Percentiles rank a stretch among this genome's conserved stretches.
These are phyloP conservation scores for Promerops cafer DNA, from an alignment of 2,113 vertebrate species.

Conservation along the genomic window DNA sequence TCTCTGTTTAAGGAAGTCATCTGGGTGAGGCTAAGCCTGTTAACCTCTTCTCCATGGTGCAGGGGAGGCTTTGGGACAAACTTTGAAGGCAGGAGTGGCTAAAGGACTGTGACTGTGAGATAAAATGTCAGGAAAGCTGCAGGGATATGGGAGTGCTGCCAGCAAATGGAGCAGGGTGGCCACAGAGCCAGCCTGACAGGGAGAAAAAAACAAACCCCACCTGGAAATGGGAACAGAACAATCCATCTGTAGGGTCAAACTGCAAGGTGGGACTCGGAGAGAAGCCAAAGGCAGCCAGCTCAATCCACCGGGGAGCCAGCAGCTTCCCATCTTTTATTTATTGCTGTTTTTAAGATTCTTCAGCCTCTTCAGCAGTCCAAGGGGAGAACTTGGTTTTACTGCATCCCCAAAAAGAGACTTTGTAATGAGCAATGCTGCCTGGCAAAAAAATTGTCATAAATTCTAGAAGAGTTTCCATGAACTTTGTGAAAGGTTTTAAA, in stretches of 20 bases:
- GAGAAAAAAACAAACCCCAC: background rate
- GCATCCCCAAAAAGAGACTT: conserved; percentile 33
- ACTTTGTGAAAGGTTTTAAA: conserved; percentile 38
- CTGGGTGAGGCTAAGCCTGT: background rate
- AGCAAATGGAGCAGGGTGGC: background rate
- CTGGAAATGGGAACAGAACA: background rate
- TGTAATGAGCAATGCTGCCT: conserved; percentile 22
- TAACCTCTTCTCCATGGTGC: background rate
- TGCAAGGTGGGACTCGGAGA: background rate
- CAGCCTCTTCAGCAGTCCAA: conserved; percentile 12
- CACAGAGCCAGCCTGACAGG: background rate
- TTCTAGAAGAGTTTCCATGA: conserved; percentile 30
- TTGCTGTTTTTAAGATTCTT: conserved; percentile 23
- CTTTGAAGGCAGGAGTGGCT: background rate
- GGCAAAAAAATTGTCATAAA: background rate
- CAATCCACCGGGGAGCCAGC: background rate
- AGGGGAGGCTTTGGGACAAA: background rate
- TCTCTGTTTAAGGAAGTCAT: background rate
- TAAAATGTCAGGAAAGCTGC: background rate
- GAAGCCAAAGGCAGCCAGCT: background rate
- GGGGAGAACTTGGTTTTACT: conserved; percentile 25
- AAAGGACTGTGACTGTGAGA: background rate
- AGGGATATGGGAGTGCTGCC: background rate
- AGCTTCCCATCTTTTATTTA: conserved; percentile 27
- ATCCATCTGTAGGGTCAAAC: conserved; percentile 9